Conservation (phyloP, 2,888 invertebrate genomes). For the Lepidocyrtoides sp. region DNA sequence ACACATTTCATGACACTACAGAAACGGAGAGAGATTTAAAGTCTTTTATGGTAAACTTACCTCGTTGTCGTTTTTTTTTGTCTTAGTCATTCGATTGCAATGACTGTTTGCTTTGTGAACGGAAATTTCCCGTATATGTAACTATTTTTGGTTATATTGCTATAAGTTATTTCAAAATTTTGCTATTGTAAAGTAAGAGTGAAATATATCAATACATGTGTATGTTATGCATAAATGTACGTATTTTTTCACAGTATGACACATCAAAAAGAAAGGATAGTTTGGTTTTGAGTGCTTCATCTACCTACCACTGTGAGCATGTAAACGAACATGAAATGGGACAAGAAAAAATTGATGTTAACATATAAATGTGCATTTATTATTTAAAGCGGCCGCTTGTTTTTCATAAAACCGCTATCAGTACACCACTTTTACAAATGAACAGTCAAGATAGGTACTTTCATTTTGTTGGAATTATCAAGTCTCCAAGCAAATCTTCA, state of each 20-base stretch:
- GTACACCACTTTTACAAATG: no score
- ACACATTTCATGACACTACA: conserved; percentile 26
- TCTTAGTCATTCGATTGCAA: conserved; percentile 22
- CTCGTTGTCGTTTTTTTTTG: conserved; percentile 13
- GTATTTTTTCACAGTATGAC: conserved; percentile 34
- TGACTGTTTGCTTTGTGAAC: conserved; percentile 2
- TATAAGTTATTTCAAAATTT: not conserved
- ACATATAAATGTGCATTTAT: not conserved
- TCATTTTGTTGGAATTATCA: no score
- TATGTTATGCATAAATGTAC: conserved; percentile 9
- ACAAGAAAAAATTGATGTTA: conserved; percentile 20
- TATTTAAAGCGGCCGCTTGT: no score
- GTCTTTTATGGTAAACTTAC: conserved; percentile 35
- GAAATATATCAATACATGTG: not conserved
- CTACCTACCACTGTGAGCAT: conserved; percentile 48
- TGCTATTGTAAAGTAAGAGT: no score
- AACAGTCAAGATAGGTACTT: no score
- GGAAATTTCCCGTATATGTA: not conserved
- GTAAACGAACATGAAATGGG: conserved; percentile 2
- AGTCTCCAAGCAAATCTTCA: no score
- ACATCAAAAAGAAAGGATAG: conserved; percentile 3
- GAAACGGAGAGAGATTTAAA: conserved; percentile 30
- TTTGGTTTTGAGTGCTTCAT: conserved; percentile 13
- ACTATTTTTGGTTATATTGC: not conserved
- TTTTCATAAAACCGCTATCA: no score